phyloP scores from a whole-genome alignment of 2,797 vertebrate species.

The Pipistrellus nathusii region DNA sequence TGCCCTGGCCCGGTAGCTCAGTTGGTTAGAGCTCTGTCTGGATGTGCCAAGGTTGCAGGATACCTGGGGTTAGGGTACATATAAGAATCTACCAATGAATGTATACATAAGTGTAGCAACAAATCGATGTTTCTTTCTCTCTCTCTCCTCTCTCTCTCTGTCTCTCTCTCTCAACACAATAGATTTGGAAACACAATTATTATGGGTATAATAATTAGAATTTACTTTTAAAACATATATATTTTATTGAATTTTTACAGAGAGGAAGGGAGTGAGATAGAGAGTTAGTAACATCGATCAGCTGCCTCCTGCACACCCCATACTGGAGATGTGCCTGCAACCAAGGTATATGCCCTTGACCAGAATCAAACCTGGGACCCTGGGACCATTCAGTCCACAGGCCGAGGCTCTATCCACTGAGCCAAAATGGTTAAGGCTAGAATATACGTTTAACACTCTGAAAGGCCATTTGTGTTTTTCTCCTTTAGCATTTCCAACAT shows the following conservation, averaged over 20 bases:
- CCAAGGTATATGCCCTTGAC: too few relatives aligned
- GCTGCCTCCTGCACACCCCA: too few relatives aligned
- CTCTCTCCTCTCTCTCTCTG: too few relatives aligned
- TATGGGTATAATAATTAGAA: conserved; percentile 8
- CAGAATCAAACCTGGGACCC: too few relatives aligned
- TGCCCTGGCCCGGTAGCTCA: background rate
- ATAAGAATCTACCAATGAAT: background rate
- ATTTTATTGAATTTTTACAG: too few relatives aligned
- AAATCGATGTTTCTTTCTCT: background rate
- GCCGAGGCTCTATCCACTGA: too few relatives aligned
- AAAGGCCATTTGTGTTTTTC: background rate
- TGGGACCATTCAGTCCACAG: too few relatives aligned
- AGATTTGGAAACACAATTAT: conserved; percentile 17
- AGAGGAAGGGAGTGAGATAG: too few relatives aligned
- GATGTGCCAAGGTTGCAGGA: background rate
- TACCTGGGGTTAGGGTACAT: background rate
- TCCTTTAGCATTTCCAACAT: conserved; percentile 35
- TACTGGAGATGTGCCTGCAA: too few relatives aligned
- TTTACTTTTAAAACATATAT: background rate
- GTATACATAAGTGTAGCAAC: background rate
- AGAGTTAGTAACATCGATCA: too few relatives aligned
- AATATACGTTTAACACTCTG: conserved; percentile 53
- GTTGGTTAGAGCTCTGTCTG: background rate
- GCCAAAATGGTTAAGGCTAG: too few relatives aligned
- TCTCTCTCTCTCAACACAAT: background rate